Percentiles rank a stretch among this genome's conserved stretches.
These are phyloP conservation scores for Laspeyria flexula DNA, from an alignment of 2,888 invertebrate species.

Conservation along the genomic window DNA sequence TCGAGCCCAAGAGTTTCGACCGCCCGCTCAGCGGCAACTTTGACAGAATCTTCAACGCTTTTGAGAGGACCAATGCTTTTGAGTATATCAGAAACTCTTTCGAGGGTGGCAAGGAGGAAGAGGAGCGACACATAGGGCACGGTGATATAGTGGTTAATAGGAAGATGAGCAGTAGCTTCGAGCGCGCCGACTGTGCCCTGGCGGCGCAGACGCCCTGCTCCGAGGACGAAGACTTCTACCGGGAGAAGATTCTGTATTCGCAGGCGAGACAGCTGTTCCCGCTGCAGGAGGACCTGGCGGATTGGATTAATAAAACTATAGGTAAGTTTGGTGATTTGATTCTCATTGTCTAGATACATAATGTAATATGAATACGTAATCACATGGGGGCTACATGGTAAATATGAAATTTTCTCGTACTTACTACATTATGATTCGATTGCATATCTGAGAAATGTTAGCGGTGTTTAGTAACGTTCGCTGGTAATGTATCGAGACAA, in stretches of 20 bases:
- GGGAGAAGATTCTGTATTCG: conserved; percentile 90
- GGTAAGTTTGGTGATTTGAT: conserved; percentile 85
- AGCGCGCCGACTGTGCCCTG: conserved; percentile 81
- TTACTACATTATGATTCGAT: too few species aligned
- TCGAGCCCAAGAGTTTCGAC: conserved; percentile 69
- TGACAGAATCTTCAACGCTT: conserved; percentile 82
- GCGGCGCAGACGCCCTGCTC: conserved; percentile 80
- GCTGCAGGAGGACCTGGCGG: conserved; percentile 94
- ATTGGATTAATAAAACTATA: conserved; percentile 94
- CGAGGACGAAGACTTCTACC: conserved; percentile 89
- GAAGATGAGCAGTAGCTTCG: conserved; percentile 78
- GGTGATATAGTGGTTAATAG: conserved; percentile 78
- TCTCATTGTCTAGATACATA: too few species aligned
- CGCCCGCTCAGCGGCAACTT: conserved; percentile 80
- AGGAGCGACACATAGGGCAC: conserved; percentile 70
- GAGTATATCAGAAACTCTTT: conserved; percentile 67
- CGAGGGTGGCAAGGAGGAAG: conserved; percentile 53
- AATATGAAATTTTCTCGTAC: background rate
- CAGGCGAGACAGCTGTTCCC: conserved; percentile 93
- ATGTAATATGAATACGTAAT: background rate
- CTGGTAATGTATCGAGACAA: background rate
- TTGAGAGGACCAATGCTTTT: conserved; percentile 82
- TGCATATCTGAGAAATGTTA: background rate
- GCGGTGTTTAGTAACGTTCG: background rate
- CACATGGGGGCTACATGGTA: background rate